A percentile compares a stretch with the other conserved stretches of the same genome.
phyloP scores from a whole-genome alignment of 2,113 vertebrate genomes.

The human (Homo sapiens) region GRCh38 chr12:109296501-109297000 shows the following conservation, averaged over 20 bases:
- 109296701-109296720: background rate
- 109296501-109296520: background rate
- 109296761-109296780: background rate
- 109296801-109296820: accelerated
- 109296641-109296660: too few species aligned
- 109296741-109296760: background rate
- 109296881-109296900: background rate
- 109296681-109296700: accelerated
- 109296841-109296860: background rate
- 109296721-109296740: background rate
- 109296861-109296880: background rate
- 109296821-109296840: background rate
- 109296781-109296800: background rate
- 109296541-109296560: background rate
- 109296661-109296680: background rate
- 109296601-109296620: background rate
- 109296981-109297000: background rate
- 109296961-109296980: background rate
- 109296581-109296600: background rate
- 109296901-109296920: background rate
- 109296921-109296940: background rate
- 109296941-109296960: too few species aligned
- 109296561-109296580: too few species aligned
- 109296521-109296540: background rate
- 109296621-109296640: background rate